These are phyloP conservation scores for Coelogynopora nodosa DNA, from an alignment of 2,888 invertebrate genomes.

Conservation along the genomic window DNA sequence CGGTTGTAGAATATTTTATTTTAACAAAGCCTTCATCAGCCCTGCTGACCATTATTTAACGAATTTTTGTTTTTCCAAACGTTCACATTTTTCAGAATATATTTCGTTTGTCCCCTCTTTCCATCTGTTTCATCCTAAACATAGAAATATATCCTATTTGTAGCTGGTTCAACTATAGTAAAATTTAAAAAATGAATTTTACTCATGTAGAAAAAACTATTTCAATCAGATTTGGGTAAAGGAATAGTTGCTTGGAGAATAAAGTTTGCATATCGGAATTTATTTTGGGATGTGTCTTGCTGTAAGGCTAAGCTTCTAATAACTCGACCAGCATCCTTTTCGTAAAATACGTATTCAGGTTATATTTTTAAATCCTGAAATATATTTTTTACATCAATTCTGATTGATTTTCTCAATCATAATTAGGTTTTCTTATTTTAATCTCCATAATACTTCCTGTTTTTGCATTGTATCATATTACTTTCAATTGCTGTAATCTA, in stretches of 20 bases:
- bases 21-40: constrained; percentile 1
- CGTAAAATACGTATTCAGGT: too few relatives aligned
- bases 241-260: neutral
- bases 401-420: too few relatives aligned
- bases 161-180: neutral
- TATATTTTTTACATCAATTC: too few relatives aligned
- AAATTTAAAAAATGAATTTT: neutral
- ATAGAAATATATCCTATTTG: neutral
- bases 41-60: neutral
- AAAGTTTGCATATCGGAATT: constrained; percentile 1
- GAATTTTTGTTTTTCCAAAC: neutral
- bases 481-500: too few relatives aligned
- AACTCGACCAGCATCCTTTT: neutral
- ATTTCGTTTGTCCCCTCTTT: too few relatives aligned
- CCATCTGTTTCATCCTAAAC: neutral
- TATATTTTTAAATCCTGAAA: too few relatives aligned
- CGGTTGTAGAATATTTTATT: constrained; percentile 10
- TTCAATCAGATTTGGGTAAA: neutral
- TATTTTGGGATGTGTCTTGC: neutral
- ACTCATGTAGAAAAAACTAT: constrained; percentile 5
- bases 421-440: too few relatives aligned
- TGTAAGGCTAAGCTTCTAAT: neutral
- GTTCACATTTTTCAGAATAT: neutral
- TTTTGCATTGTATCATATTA: too few relatives aligned
- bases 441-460: too few relatives aligned